Evolutionary conservation across 1,140 invertebrate species (phyloP).

Genomic region (Philopotamus ludificatus): DNA sequence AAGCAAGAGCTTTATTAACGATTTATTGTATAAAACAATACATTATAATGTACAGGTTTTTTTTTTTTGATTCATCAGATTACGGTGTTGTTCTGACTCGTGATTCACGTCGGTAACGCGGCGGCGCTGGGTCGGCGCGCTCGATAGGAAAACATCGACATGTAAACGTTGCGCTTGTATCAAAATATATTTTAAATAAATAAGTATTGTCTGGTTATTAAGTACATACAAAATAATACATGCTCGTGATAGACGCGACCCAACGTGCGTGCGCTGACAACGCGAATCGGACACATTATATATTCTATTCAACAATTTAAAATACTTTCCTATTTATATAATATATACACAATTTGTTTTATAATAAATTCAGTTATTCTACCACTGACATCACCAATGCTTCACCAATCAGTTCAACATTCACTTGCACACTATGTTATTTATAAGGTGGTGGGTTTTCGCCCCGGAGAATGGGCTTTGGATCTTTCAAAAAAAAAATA

Average conservation of each 20-base stretch:
- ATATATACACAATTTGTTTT: slow-evolving; percentile 43
- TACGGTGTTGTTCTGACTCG: slow-evolving; percentile 55
- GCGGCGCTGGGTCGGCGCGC: slow-evolving; percentile 57
- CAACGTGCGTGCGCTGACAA: slow-evolving; percentile 35
- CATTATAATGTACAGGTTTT: slow-evolving; percentile 61
- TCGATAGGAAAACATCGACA: slow-evolving; percentile 54
- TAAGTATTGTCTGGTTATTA: slow-evolving; percentile 54
- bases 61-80: slow-evolving; percentile 56
- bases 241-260: slow-evolving; percentile 12
- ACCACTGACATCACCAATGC: slow-evolving; percentile 42
- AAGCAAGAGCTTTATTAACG: slow-evolving; percentile 54
- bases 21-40: slow-evolving; percentile 62
- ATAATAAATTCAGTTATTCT: slow-evolving; percentile 40
- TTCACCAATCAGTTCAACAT: slow-evolving; percentile 37
- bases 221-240: slow-evolving; percentile 30
- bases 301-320: slow-evolving; percentile 43
- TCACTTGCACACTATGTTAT: slow-evolving; percentile 35
- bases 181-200: slow-evolving; percentile 49
- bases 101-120: slow-evolving; percentile 56
- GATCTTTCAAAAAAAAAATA: background rate
- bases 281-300: slow-evolving; percentile 37
- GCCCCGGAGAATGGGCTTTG: no score
- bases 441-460: slow-evolving; percentile 19
- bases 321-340: slow-evolving; percentile 43
- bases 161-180: slow-evolving; percentile 54